phyloP scores from a whole-genome alignment of 2,113 vertebrate genomes.

The Malurus cyaneus region DNA sequence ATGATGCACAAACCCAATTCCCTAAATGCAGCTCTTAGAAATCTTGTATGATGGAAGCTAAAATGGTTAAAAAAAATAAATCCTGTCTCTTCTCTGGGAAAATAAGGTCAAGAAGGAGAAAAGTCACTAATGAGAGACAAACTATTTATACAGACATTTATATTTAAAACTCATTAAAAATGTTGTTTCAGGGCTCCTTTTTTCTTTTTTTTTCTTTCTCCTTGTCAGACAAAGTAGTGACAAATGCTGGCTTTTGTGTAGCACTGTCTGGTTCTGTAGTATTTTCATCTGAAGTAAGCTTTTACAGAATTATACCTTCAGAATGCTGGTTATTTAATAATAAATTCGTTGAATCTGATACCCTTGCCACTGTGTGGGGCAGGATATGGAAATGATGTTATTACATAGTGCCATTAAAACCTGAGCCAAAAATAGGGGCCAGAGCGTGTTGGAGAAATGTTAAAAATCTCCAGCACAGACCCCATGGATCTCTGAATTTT shows the following conservation, averaged over 20 bases:
- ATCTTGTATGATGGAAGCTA: not conserved
- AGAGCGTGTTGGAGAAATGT: not conserved
- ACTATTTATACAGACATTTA: not conserved
- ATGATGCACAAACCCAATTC: slow-evolving; percentile 33
- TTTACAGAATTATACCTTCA: not conserved
- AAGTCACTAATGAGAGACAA: not conserved
- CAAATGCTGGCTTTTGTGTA: not conserved
- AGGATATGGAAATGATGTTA: not conserved
- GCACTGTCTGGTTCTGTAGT: not conserved
- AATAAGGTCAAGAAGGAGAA: not conserved
- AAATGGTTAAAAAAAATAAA: not conserved
- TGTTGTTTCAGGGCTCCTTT: not conserved
- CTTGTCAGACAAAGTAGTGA: not conserved
- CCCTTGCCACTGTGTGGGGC: not conserved
- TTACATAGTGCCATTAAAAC: not conserved
- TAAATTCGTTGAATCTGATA: not conserved
- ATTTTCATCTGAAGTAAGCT: not conserved
- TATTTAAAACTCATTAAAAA: not conserved
- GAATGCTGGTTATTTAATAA: not conserved
- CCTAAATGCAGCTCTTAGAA: not conserved
- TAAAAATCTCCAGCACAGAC: not conserved
- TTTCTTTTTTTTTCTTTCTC: not conserved
- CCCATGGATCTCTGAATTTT: not conserved
- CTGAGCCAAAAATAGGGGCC: not conserved
- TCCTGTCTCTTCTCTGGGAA: not conserved